Percentiles rank a stretch among this genome's conserved stretches.
These are phyloP conservation scores for Monopterus albus DNA, from an alignment of 2,113 vertebrate genomes.

Conservation along the genomic window DNA sequence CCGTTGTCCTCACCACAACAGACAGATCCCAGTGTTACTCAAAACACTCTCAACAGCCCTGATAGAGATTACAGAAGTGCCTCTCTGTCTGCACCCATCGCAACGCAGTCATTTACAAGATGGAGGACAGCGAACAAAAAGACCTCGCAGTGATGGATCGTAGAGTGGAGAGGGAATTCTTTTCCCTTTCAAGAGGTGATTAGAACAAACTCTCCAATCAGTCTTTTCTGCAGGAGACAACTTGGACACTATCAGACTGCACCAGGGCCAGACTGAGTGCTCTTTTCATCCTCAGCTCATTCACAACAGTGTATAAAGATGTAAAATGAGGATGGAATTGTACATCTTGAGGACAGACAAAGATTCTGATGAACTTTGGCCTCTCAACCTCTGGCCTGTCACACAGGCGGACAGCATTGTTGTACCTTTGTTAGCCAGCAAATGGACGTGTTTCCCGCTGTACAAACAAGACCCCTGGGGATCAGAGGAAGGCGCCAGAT, in stretches of 20 bases:
- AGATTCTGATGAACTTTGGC: neutral
- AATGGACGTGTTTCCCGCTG: slow-evolving; percentile 3
- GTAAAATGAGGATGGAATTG: neutral
- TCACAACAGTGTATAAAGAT: slow-evolving; percentile 49
- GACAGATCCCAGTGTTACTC: slow-evolving; percentile 36
- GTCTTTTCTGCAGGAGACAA: slow-evolving; percentile 4
- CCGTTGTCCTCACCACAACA: neutral
- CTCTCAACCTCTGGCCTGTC: neutral
- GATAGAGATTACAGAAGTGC: slow-evolving; percentile 73
- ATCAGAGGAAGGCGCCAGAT: slow-evolving; percentile 5
- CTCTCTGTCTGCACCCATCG: slow-evolving; percentile 44
- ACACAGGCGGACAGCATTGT: neutral
- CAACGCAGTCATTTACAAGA: slow-evolving; percentile 37
- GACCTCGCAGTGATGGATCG: slow-evolving; percentile 5
- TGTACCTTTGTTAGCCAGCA: neutral
- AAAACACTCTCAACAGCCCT: slow-evolving; percentile 19
- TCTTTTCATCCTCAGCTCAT: slow-evolving; percentile 3
- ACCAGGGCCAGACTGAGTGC: neutral
- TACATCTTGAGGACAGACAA: neutral
- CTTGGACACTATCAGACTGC: slow-evolving; percentile 18
- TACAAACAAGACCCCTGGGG: slow-evolving; percentile 16
- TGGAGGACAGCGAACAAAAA: slow-evolving; percentile 5
- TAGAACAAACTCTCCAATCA: slow-evolving; percentile 18
- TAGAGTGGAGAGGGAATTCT: slow-evolving; percentile 12
- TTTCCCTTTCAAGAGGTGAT: slow-evolving; percentile 3